phyloP scores from a whole-genome alignment of 2,888 invertebrate genomes.

The Malthinus seriepunctatus region DNA sequence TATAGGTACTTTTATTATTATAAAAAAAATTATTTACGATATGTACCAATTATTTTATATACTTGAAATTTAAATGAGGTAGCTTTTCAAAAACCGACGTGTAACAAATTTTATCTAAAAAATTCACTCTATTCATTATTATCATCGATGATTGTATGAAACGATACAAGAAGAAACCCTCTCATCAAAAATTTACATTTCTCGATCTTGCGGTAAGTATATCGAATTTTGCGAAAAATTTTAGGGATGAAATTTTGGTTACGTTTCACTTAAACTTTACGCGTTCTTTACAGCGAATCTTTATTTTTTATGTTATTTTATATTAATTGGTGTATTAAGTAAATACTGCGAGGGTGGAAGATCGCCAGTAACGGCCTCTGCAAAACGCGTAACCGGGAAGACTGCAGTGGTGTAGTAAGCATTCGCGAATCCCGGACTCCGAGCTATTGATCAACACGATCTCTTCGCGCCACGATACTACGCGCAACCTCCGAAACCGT shows the following conservation, averaged over 20 bases:
- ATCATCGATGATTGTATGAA: constrained; percentile 1
- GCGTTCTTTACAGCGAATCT: neutral
- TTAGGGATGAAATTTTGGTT: no score
- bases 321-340: constrained; percentile 25
- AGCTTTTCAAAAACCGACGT: constrained; percentile 1
- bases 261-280: neutral
- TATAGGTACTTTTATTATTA: neutral
- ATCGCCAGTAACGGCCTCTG: constrained; percentile 34
- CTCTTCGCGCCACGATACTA: constrained; percentile 34
- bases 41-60: constrained; percentile 1
- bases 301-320: constrained; percentile 8
- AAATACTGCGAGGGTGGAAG: constrained; percentile 28
- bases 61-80: constrained; percentile 2
- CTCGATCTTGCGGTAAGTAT: constrained; percentile 2
- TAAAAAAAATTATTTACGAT: neutral
- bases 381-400: constrained; percentile 42
- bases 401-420: constrained; percentile 39
- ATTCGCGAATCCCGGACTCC: constrained; percentile 35
- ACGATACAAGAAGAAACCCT: neutral
- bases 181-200: neutral
- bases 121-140: constrained; percentile 7
- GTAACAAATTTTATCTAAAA: constrained; percentile 2
- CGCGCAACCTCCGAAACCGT: constrained; percentile 31
- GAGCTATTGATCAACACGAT: constrained; percentile 32
- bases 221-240: no score